Evolutionary conservation across 2,888 invertebrate species (phyloP), one percentile per base, ranked within the genome.

Genomic region (Tenthredo notha): DNA sequence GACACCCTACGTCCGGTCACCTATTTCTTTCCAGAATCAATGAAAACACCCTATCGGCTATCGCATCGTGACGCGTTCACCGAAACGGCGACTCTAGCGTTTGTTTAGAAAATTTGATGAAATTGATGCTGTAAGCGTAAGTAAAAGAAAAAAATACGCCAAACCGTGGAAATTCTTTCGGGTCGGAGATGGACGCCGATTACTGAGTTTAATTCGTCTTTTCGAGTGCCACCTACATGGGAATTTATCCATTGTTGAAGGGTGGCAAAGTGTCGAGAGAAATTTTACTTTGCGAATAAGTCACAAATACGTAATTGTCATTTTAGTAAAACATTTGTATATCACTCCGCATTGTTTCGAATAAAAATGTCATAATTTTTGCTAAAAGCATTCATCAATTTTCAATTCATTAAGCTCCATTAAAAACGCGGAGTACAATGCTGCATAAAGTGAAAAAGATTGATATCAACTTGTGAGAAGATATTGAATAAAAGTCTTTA

Each of bases 321-420:
- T 43, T 43, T 25, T 40, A 21, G 72, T 72, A n/a, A 43, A 72
- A 72, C 0, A 25, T 7, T 43, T 7, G n/a, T 3, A 72, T n/a
- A 72, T 40, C 21, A 21, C 4, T 40, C n/a, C 1, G 25, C n/a
- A 72, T 21, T 43, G 72, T 74, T 74, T 74, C 7, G n/a, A 43
- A 74, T 25, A 12, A 21, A 25, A 25, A 40, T 74, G 18, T 43
- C 15, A 43, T 74, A 33, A 67, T 67, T 67, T 15, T 18, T 6
- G 29, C 33, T 67, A 43, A 40, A 74, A 74, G 72, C 72, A 70
- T 74, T 43, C 72, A 15, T 43, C 43, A 43, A 43, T 74, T 21
- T 21, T 37, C 70, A 61, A 61, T 61, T 25, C 61, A 61, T 61
- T 25, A 61, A 61, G 25, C 29, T 33, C 67, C 33, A 67, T 67